Evolutionary conservation across 1,140 invertebrate species (phyloP).

Genomic region (Aphelenchoides besseyi): DNA sequence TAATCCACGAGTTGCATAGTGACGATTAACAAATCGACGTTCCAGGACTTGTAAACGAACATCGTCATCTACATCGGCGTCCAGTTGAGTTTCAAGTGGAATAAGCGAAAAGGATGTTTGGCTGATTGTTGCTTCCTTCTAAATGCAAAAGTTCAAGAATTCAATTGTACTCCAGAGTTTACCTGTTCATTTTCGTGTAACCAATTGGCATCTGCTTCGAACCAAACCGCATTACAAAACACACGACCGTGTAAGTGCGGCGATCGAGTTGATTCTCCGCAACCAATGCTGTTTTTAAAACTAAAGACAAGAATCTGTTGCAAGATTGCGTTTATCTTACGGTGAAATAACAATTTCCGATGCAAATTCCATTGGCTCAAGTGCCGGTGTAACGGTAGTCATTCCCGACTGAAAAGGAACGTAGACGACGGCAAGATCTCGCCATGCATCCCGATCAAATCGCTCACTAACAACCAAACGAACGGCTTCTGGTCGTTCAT

Average conservation of each 20-base stretch:
- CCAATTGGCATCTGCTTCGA: slow-evolving; percentile 15
- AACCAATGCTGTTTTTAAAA: slow-evolving; percentile 49
- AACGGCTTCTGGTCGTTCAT: slow-evolving; percentile 32
- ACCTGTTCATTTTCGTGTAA: background rate
- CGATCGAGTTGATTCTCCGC: slow-evolving; percentile 26
- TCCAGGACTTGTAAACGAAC: slow-evolving; percentile 33
- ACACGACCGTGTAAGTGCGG: slow-evolving; percentile 34
- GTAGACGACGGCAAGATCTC: slow-evolving; percentile 27
- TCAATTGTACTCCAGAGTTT: background rate
- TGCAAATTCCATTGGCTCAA: slow-evolving; percentile 38
- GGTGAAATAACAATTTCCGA: slow-evolving; percentile 30
- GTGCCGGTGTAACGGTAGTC: background rate
- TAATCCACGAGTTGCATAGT: slow-evolving; percentile 5
- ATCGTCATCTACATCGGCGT: background rate
- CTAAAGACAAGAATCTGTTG: slow-evolving; percentile 25
- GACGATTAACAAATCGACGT: slow-evolving; percentile 22
- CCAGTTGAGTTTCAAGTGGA: background rate
- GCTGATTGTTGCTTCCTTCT: background rate
- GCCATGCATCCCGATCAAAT: slow-evolving; percentile 8
- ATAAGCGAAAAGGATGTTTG: slow-evolving; percentile 10
- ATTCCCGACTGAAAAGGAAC: slow-evolving; percentile 26
- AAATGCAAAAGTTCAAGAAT: slow-evolving; percentile 5
- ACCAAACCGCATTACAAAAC: slow-evolving; percentile 41
- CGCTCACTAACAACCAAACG: slow-evolving; percentile 16
- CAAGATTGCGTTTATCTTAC: background rate